A percentile compares a stretch with the other conserved stretches of the same genome.
These are phyloP conservation scores for Hydropotes inermis DNA, from an alignment of 2,113 vertebrate species.

Conservation along the genomic window DNA sequence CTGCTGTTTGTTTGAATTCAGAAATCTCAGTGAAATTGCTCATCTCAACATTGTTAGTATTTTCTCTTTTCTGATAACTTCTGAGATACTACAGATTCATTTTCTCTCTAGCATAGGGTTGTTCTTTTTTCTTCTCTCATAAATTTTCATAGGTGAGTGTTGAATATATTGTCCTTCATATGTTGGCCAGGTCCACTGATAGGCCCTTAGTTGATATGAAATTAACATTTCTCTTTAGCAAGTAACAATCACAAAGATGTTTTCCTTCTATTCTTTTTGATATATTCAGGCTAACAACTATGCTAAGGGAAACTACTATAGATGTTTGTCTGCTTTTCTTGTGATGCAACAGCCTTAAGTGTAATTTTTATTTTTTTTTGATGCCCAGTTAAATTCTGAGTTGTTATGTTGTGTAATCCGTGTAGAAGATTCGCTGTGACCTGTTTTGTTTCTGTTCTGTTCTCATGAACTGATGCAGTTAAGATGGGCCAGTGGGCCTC, in stretches of 20 bases:
- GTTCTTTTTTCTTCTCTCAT: background rate
- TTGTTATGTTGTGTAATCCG: background rate
- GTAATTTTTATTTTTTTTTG: background rate
- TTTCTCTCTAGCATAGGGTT: background rate
- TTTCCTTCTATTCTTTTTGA: background rate
- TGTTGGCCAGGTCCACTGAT: background rate
- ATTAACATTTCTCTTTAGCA: background rate
- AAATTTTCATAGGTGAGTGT: slow-evolving; percentile 14
- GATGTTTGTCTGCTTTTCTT: background rate
- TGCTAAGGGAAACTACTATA: background rate
- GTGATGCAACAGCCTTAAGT: background rate
- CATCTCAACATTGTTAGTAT: background rate
- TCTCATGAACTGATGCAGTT: slow-evolving; percentile 21
- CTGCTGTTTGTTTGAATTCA: background rate
- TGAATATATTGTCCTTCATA: background rate
- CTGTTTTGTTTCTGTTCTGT: slow-evolving; percentile 24
- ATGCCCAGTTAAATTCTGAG: background rate
- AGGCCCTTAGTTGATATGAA: background rate
- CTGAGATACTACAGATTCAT: background rate
- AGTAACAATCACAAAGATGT: background rate
- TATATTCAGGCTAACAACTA: background rate
- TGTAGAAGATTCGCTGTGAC: slow-evolving; percentile 43
- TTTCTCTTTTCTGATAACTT: background rate
- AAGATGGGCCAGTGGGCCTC: slow-evolving; percentile 62
- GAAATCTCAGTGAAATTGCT: background rate